Evolutionary conservation across 1,140 invertebrate species (phyloP).

Genomic region (Bombus superbus): DNA sequence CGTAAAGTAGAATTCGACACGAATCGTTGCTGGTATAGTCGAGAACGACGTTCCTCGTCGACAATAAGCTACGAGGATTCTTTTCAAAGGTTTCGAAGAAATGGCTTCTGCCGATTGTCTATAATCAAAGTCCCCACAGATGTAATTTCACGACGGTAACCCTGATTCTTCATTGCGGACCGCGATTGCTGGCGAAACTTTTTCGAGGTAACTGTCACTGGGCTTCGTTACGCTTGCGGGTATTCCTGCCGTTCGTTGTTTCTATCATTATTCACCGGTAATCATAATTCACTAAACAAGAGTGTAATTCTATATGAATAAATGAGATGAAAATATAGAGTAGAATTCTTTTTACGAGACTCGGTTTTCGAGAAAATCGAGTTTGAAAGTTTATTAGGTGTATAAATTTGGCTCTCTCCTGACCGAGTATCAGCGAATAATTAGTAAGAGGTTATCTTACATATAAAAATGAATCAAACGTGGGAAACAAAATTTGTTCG

Average conservation of each 20-base stretch:
- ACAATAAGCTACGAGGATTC: constrained; percentile 7
- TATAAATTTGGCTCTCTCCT: no score
- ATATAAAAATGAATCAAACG: not conserved
- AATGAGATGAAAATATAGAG: not conserved
- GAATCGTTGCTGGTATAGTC: not conserved
- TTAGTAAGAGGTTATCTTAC: no score
- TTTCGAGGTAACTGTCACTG: constrained; percentile 20
- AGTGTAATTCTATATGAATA: not conserved
- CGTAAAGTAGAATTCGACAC: constrained; percentile 11
- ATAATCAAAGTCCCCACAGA: constrained; percentile 39
- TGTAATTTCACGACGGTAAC: constrained; percentile 40
- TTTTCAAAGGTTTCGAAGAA: constrained; percentile 18
- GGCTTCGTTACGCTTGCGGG: constrained; percentile 15
- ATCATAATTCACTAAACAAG: not conserved
- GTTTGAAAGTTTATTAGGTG: not conserved
- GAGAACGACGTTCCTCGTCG: constrained; percentile 2
- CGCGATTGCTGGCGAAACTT: not conserved
- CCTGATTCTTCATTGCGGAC: constrained; percentile 21
- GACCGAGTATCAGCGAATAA: no score
- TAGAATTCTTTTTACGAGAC: not conserved
- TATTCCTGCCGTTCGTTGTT: not conserved
- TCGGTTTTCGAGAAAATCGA: not conserved
- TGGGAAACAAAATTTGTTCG: no score
- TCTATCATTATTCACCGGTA: not conserved
- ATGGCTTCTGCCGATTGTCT: constrained; percentile 54